These are phyloP conservation scores for Microtus ochrogaster DNA, from an alignment of 2,113 vertebrate species.

Conservation along the genomic window DNA sequence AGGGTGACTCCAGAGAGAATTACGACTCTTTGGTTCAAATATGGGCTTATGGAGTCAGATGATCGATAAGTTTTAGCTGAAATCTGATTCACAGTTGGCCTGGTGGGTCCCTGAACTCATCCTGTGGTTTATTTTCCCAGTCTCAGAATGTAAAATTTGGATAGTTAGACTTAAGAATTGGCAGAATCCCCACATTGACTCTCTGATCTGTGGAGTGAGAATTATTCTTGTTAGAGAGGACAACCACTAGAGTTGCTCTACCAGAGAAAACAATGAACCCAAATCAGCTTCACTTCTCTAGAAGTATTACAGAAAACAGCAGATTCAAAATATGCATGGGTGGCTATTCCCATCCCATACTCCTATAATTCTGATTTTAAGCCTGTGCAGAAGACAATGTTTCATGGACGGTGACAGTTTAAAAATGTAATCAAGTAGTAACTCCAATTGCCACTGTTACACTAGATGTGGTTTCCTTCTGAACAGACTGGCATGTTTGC, in stretches of 20 bases:
- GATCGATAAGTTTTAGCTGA: not conserved
- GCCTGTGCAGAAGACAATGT: not conserved
- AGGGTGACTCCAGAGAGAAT: not conserved
- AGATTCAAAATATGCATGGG: not conserved
- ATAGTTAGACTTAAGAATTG: not conserved
- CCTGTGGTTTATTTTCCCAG: not conserved
- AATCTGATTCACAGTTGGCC: not conserved
- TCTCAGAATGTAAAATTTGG: not conserved
- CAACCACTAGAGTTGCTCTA: not conserved
- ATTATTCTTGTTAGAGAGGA: not conserved
- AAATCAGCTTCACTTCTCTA: not conserved
- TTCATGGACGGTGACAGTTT: not conserved
- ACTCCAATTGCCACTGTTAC: not conserved
- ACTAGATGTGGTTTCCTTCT: not conserved
- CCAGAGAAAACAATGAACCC: not conserved
- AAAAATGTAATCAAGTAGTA: not conserved
- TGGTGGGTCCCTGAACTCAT: not conserved
- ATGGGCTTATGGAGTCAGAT: not conserved
- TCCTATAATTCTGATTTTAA: not conserved
- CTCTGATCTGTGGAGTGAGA: not conserved
- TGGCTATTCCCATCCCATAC: no score
- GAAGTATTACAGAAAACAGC: not conserved
- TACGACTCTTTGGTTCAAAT: not conserved
- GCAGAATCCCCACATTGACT: not conserved
- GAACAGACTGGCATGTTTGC: not conserved